Conservation (phyloP, 2,888 invertebrate genomes). For the Tetranychus truncatus region DNA sequence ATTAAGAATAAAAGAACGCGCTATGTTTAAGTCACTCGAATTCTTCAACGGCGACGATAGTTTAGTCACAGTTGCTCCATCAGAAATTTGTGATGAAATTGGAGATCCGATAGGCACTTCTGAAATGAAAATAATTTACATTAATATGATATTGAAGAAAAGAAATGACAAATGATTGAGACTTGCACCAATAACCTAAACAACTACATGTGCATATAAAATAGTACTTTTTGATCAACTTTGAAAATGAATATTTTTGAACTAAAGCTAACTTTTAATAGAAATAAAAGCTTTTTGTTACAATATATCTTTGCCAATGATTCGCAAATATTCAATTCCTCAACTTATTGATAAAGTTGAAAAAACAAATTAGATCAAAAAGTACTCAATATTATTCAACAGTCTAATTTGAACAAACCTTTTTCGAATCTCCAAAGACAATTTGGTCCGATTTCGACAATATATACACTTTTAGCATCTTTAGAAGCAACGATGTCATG, state of each 20-base stretch:
- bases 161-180: no score
- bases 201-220: no score
- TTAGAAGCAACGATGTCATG: conserved; percentile 62
- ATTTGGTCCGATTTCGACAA: conserved; percentile 54
- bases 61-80: not conserved
- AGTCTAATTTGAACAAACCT: not conserved
- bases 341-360: no score
- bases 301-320: not conserved
- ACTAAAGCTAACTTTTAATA: not conserved
- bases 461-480: conserved; percentile 46
- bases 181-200: no score
- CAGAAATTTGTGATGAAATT: not conserved
- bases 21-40: not conserved
- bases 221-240: no score
- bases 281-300: not conserved
- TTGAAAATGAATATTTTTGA: no score
- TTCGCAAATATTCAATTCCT: not conserved
- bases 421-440: conserved; percentile 43
- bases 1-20: not conserved
- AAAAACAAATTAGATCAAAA: not conserved
- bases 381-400: not conserved
- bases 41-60: not conserved
- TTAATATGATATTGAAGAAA: no score
- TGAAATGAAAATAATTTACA: not conserved
- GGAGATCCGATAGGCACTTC: not conserved